phyloP scores from a whole-genome alignment of 2,888 invertebrate genomes.

The Linyphia triangularis region DNA sequence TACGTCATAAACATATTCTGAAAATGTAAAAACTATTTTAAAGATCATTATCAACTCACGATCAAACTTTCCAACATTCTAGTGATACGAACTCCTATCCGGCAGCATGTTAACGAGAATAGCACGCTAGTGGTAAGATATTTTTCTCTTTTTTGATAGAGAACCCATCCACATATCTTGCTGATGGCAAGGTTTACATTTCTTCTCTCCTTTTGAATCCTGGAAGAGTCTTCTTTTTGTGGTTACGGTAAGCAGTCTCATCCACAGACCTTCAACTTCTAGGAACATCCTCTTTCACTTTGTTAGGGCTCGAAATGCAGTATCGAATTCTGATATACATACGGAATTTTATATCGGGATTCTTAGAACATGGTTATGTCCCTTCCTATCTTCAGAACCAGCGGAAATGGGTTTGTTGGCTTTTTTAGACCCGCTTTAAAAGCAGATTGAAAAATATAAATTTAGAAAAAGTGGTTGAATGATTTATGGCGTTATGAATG shows the following conservation, averaged over 20 bases:
- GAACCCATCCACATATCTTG: conserved; percentile 11
- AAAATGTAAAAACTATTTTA: no score
- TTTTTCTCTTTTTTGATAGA: no score
- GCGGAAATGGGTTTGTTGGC: neutral
- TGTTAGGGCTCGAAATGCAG: neutral
- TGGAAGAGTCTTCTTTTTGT: neutral
- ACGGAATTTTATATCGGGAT: conserved; percentile 36
- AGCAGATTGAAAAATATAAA: neutral
- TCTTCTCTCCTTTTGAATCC: neutral
- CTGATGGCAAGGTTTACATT: neutral
- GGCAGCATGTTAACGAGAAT: no score
- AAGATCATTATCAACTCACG: no score
- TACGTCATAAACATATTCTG: no score
- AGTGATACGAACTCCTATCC: no score
- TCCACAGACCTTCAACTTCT: neutral
- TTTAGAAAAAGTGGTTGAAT: neutral
- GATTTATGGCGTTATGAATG: no score
- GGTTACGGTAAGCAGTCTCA: neutral
- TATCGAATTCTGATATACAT: conserved; percentile 51
- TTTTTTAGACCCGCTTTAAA: conserved; percentile 1
- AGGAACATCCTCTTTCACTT: conserved; percentile 22
- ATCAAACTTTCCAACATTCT: no score
- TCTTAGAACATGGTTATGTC: conserved; percentile 12
- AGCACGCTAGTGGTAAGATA: no score
- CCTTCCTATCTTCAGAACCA: neutral